Evolutionary conservation across 1,140 invertebrate genomes (phyloP).

Genomic region (Drosophila carrolli): DNA sequence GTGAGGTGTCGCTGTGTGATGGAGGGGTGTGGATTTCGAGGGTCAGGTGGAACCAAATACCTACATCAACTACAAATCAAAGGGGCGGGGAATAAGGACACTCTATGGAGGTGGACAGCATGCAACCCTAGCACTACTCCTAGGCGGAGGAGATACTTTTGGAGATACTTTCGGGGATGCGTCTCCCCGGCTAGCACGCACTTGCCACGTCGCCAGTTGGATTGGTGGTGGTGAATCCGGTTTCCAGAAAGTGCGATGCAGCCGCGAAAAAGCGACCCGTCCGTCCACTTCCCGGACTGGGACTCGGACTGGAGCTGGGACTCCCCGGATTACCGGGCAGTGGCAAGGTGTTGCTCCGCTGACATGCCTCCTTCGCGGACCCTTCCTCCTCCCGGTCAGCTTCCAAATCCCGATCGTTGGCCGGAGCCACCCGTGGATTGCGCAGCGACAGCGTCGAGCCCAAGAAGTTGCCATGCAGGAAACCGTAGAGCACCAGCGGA

Average conservation of each 20-base stretch:
- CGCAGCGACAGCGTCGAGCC: constrained; percentile 71
- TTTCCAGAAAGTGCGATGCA: constrained; percentile 70
- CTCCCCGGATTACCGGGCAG: constrained; percentile 3
- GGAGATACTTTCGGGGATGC: constrained; percentile 13
- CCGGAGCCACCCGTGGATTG: constrained; percentile 52
- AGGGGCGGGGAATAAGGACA: neutral
- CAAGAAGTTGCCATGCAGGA: constrained; percentile 78
- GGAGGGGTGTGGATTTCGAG: constrained; percentile 3
- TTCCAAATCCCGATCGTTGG: constrained; percentile 50
- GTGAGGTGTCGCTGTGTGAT: constrained; percentile 55
- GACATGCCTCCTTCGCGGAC: constrained; percentile 6
- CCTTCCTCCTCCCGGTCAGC: constrained; percentile 32
- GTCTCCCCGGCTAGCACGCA: constrained; percentile 42
- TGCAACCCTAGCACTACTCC: constrained; percentile 35
- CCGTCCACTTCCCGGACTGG: constrained; percentile 49
- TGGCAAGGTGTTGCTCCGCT: constrained; percentile 29
- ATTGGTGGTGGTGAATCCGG: constrained; percentile 46
- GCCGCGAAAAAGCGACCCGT: constrained; percentile 72
- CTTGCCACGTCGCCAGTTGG: constrained; percentile 56
- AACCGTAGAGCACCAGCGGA: constrained; percentile 78
- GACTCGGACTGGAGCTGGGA: constrained; percentile 12
- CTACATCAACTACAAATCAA: constrained; percentile 36
- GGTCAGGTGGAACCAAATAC: constrained; percentile 25
- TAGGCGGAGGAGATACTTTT: constrained; percentile 14
- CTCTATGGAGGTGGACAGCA: constrained; percentile 24